These are phyloP conservation scores for Oxycera nigricornis DNA, from an alignment of 2,888 invertebrate genomes.

Conservation along the genomic window DNA sequence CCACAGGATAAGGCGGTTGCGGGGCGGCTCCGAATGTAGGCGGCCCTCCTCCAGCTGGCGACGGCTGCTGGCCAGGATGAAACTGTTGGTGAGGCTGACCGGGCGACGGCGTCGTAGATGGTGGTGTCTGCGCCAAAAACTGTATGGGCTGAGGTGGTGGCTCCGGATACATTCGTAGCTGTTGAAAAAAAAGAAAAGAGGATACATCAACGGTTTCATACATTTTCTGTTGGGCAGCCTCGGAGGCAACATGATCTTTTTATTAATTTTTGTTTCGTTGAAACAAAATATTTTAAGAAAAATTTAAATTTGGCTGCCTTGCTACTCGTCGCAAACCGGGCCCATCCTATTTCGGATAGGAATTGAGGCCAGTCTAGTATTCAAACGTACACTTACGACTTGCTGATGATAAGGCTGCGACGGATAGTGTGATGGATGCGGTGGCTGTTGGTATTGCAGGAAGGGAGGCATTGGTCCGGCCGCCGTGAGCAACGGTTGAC, in stretches of 20 bases:
- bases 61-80: conserved; percentile 67
- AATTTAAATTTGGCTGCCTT: too few relatives aligned
- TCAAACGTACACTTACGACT: conserved; percentile 65
- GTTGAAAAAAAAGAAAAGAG: conserved; percentile 27
- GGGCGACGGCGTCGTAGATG: conserved; percentile 66
- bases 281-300: too few relatives aligned
- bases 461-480: conserved; percentile 74
- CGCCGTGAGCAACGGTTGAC: conserved; percentile 81
- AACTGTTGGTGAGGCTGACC: conserved; percentile 67
- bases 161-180: conserved; percentile 75
- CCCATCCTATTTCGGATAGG: too few relatives aligned
- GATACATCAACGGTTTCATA: not conserved
- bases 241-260: too few relatives aligned
- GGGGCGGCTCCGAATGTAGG: conserved; percentile 61
- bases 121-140: conserved; percentile 66
- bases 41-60: conserved; percentile 66
- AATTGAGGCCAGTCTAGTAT: too few relatives aligned
- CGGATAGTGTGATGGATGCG: conserved; percentile 64
- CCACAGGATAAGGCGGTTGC: conserved; percentile 67
- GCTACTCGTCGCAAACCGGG: too few relatives aligned
- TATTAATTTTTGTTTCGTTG: too few relatives aligned
- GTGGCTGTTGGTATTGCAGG: conserved; percentile 70
- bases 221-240: too few relatives aligned
- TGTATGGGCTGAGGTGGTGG: conserved; percentile 66
- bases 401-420: conserved; percentile 63